Conservation (phyloP, 1,140 invertebrate species). For the Tetragonula clypearis region DNA sequence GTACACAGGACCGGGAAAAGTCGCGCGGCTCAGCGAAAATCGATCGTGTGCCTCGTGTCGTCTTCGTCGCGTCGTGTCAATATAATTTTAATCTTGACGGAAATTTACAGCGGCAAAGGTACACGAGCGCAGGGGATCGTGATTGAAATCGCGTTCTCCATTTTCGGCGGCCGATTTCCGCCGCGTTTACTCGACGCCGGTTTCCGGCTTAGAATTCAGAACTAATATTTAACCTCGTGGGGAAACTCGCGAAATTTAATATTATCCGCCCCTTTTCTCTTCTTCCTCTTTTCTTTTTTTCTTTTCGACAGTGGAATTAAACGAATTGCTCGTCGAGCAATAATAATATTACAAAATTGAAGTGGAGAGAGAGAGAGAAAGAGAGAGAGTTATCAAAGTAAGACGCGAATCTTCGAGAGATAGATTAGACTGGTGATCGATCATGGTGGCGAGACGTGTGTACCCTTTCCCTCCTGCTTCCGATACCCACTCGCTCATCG, state of each 20-base stretch:
- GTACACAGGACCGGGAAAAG: constrained; percentile 48
- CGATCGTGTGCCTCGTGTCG: constrained; percentile 3
- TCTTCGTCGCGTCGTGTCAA: constrained; percentile 13
- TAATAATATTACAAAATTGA: not conserved
- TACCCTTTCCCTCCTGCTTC: not conserved
- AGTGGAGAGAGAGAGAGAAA: not conserved
- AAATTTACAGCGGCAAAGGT: constrained; percentile 14
- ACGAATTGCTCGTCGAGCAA: not conserved
- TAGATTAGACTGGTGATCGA: constrained; percentile 39
- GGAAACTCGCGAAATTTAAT: not conserved
- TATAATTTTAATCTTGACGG: constrained; percentile 49
- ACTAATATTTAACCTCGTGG: constrained; percentile 22
- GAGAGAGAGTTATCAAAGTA: constrained; percentile 21
- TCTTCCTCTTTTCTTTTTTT: fast-evolving
- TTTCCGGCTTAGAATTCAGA: constrained; percentile 3
- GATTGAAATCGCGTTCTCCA: constrained; percentile 16
- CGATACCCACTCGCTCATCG: constrained; percentile 27
- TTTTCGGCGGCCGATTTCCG: not conserved
- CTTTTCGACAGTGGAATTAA: not conserved
- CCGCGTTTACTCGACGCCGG: not conserved
- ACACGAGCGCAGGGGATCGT: not conserved
- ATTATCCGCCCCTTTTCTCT: not conserved
- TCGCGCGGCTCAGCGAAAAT: constrained; percentile 30
- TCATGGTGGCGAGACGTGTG: constrained; percentile 3
- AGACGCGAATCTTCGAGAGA: constrained; percentile 26